A percentile compares a stretch with the other conserved stretches of the same genome.
These are phyloP conservation scores for Pelosia muscerda DNA, from an alignment of 2,888 invertebrate species.

Conservation along the genomic window DNA sequence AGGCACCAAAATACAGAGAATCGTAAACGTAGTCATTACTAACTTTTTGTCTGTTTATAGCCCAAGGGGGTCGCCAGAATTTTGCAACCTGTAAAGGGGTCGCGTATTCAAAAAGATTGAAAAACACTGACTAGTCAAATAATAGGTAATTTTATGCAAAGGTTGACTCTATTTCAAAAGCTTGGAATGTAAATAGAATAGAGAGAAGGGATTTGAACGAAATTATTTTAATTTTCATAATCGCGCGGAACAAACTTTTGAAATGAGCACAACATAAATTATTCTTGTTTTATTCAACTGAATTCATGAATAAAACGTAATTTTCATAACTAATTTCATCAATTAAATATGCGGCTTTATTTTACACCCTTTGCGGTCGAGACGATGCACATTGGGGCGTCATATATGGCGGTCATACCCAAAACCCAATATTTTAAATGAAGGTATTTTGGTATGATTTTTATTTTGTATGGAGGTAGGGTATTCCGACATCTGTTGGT, in stretches of 20 bases:
- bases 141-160: not conserved
- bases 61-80: constrained; percentile 12
- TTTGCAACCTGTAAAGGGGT: constrained; percentile 5
- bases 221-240: not conserved
- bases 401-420: too few relatives aligned
- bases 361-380: too few relatives aligned
- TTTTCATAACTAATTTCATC: not conserved
- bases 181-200: not conserved
- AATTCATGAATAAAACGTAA: not conserved
- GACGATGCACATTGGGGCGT: too few relatives aligned
- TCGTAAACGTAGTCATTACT: constrained; percentile 7
- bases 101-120: constrained; percentile 6
- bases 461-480: too few relatives aligned
- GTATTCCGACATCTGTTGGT: too few relatives aligned
- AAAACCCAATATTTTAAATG: too few relatives aligned
- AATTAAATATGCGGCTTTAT: not conserved
- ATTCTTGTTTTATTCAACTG: not conserved
- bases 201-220: not conserved
- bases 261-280: not conserved
- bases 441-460: too few relatives aligned
- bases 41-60: not conserved
- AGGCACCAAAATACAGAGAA: constrained; percentile 1
- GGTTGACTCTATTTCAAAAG: not conserved
- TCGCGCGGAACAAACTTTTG: not conserved
- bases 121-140: constrained; percentile 3